Base-by-base conservation (phyloP, 2,113 vertebrate genomes). In the Etheostoma cragini region DNA sequence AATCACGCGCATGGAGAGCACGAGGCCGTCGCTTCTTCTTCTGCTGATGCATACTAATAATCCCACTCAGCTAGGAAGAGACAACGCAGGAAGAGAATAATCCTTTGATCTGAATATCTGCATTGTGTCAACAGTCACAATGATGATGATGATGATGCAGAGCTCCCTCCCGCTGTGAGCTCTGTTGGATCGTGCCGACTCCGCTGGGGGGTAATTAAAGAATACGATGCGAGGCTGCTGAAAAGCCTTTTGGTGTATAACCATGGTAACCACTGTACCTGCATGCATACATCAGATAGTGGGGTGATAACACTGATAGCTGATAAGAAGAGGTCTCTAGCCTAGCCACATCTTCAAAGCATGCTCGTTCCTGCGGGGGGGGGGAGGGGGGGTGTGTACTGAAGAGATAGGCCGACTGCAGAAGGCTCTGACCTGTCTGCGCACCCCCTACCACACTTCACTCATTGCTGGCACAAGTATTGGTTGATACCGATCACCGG, bases 241-340 rank as follows among this genome's bases (percentile, higher is more conserved):
- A 69, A 62, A 61, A 56, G 85, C 76, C 76, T 81, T 42, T 82
- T 80, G 80, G 85, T 80, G 85, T 65, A 92, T 87, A 87, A 84
- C 87, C 87, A 87, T 88, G 84, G 91, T 80, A 87, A 91, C 89
- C 24, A 78, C 86, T 75, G 73, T 64, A 88, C 80, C 89, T 77
- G 87, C 78, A 73, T 80, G 82, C 75, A 77, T 74, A 87, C 61
- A 80, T 78, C 81, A 82, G 82, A 83, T 74, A 26, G 73, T 16
- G 33, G 72, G 63, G 49, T 10, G 69, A 81, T 84, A 75, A 80
- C 69, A 69, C 76, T 86, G 88, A 89, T 87, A 82, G 79, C 66
- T 80, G 87, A 90, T 85, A 87, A 88, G 84, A 15, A 73, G 64
- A 60, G 65, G 71, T 64, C 75, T 65, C 73, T 24, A 33, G 70